A percentile compares a stretch with the other conserved stretches of the same genome.
phyloP scores from a whole-genome alignment of 92 coral and sea anemone genomes.

The Chrysogorgia sp. region DNA sequence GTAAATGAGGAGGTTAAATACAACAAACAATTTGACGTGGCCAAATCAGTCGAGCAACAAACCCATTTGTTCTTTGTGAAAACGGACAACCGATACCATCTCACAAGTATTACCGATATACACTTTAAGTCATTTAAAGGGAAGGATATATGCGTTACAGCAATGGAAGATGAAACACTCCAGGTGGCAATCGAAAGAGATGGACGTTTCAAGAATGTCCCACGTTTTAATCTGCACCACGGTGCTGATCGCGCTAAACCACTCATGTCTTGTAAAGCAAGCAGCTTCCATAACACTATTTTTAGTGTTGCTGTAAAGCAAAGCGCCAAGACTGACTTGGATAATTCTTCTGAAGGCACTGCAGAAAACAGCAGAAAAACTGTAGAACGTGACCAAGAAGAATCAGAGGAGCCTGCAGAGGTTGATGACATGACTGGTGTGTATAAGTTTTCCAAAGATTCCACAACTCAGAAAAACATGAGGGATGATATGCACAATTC shows the following conservation, averaged over 20 bases:
- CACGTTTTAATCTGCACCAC: neutral
- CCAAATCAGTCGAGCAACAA: neutral
- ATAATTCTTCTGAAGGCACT: neutral
- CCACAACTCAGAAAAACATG: neutral
- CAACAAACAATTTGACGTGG: too few species aligned
- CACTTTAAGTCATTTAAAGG: neutral
- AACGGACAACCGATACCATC: neutral
- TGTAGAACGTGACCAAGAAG: neutral
- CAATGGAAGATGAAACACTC: neutral
- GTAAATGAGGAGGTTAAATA: too few species aligned
- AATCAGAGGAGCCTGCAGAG: neutral
- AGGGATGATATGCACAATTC: neutral
- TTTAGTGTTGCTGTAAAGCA: neutral
- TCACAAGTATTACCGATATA: neutral
- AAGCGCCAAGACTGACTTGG: neutral
- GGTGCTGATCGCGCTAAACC: neutral
- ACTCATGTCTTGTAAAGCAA: neutral
- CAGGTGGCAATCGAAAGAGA: neutral
- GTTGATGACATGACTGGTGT: neutral
- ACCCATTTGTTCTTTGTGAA: neutral
- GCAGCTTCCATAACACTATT: neutral
- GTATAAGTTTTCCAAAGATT: neutral
- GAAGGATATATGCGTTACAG: conserved; percentile 7
- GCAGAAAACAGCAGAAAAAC: too few species aligned
- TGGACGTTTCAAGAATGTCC: conserved; percentile 5